Evolutionary conservation across 2,113 vertebrate genomes (phyloP).

Genomic region (Hydrochoerus hydrochaeris): DNA sequence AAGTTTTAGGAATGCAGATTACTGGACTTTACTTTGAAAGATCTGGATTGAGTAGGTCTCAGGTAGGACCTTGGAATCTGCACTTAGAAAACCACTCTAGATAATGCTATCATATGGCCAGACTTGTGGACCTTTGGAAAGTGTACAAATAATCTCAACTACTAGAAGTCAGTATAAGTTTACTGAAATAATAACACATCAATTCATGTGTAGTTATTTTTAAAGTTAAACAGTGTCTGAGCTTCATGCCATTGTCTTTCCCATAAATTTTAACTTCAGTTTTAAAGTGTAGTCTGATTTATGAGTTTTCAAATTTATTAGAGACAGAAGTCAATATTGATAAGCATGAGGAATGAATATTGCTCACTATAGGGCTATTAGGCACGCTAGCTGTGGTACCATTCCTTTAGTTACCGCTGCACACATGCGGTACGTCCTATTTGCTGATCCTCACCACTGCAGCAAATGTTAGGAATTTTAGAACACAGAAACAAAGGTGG

Average conservation of each 20-base stretch:
- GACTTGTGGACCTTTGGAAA: not conserved
- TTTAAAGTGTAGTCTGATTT: conserved; percentile 8
- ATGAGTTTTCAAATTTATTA: conserved; percentile 49
- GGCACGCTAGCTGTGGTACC: not conserved
- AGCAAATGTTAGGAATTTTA: not conserved
- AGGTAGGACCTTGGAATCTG: too few species aligned
- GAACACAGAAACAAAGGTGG: not conserved
- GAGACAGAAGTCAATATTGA: conserved; percentile 20
- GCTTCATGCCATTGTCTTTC: conserved; percentile 33
- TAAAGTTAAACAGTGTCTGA: conserved; percentile 21
- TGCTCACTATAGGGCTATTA: conserved; percentile 66
- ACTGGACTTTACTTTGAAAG: not conserved
- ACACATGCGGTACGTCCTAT: not conserved
- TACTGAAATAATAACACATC: not conserved
- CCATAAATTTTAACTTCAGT: conserved; percentile 50
- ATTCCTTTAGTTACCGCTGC: conserved; percentile 9
- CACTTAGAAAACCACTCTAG: conserved; percentile 25
- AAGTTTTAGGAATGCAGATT: not conserved
- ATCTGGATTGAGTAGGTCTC: not conserved
- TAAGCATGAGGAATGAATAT: conserved; percentile 65
- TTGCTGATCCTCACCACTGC: conserved; percentile 14
- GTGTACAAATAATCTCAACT: not conserved
- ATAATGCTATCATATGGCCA: not conserved
- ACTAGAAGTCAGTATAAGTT: not conserved
- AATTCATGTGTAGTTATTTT: conserved; percentile 38